These are phyloP conservation scores for Neosalanx taihuensis DNA, from an alignment of 2,797 vertebrate genomes.

Conservation along the genomic window DNA sequence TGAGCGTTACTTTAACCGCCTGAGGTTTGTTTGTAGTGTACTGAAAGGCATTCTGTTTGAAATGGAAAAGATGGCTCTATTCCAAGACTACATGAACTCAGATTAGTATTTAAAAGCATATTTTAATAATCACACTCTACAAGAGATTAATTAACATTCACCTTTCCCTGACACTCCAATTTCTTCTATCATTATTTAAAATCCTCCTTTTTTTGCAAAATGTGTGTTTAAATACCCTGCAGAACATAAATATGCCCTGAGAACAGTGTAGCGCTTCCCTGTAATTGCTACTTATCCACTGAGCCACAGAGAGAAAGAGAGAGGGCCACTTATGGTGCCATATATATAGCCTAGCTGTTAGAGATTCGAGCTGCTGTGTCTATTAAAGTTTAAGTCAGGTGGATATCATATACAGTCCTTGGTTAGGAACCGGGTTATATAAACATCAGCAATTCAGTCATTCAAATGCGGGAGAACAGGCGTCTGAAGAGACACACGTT, in stretches of 20 bases:
- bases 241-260: constrained; percentile 40
- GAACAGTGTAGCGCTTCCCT: constrained; percentile 2
- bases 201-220: constrained; percentile 60
- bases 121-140: constrained; percentile 54
- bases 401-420: background rate
- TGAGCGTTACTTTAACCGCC: constrained; percentile 8
- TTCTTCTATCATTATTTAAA: constrained; percentile 39
- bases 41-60: constrained; percentile 1
- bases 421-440: constrained; percentile 45
- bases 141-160: constrained; percentile 34
- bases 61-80: background rate
- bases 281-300: constrained; percentile 23
- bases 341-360: constrained; percentile 28
- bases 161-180: constrained; percentile 32
- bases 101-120: constrained; percentile 43
- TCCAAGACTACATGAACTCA: constrained; percentile 15
- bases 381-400: constrained; percentile 21
- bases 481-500: background rate
- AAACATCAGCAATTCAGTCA: constrained; percentile 42
- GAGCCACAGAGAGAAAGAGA: constrained; percentile 12
- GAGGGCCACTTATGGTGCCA: background rate
- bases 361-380: constrained; percentile 6
- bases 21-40: background rate
- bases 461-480: constrained; percentile 17
- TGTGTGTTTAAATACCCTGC: constrained; percentile 50